These are phyloP conservation scores for Uloborus diversus DNA, from an alignment of 1,140 invertebrate species.

Conservation along the genomic window DNA sequence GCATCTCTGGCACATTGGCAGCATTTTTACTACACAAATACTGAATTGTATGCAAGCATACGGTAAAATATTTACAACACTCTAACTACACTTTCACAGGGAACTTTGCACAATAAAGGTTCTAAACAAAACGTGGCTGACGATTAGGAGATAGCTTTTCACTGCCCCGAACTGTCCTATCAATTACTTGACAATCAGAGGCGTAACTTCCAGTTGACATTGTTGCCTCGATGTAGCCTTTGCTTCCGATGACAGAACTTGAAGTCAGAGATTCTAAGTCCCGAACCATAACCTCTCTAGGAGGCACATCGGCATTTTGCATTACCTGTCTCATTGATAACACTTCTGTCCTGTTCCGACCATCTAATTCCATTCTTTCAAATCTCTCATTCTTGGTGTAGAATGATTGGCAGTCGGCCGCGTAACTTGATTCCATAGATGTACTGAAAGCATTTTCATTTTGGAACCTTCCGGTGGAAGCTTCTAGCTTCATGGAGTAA, in stretches of 20 bases:
- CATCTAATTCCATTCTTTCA: neutral
- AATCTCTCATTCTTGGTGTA: conserved; percentile 10
- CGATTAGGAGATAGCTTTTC: conserved; percentile 39
- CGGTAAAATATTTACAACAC: conserved; percentile 19
- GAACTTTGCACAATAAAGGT: neutral
- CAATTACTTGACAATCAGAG: neutral
- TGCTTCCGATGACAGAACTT: neutral
- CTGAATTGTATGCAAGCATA: conserved; percentile 1
- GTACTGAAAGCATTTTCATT: neutral
- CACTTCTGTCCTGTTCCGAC: conserved; percentile 32
- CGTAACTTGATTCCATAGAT: neutral
- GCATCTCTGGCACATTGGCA: conserved; percentile 15
- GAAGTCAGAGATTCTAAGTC: conserved; percentile 3
- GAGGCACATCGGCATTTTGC: conserved; percentile 21
- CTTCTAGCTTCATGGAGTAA: conserved; percentile 35
- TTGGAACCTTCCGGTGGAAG: neutral
- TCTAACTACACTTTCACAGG: neutral
- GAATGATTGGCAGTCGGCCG: neutral
- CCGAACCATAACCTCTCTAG: neutral
- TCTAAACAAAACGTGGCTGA: conserved; percentile 40
- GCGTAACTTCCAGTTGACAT: neutral
- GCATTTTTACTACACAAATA: neutral
- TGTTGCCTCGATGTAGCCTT: conserved; percentile 4
- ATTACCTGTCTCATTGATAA: conserved; percentile 31
- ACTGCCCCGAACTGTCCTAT: neutral